Percentiles rank a stretch among this genome's conserved stretches.
These are phyloP conservation scores for Porites rus DNA, from an alignment of 92 coral and sea anemone species.

Conservation along the genomic window DNA sequence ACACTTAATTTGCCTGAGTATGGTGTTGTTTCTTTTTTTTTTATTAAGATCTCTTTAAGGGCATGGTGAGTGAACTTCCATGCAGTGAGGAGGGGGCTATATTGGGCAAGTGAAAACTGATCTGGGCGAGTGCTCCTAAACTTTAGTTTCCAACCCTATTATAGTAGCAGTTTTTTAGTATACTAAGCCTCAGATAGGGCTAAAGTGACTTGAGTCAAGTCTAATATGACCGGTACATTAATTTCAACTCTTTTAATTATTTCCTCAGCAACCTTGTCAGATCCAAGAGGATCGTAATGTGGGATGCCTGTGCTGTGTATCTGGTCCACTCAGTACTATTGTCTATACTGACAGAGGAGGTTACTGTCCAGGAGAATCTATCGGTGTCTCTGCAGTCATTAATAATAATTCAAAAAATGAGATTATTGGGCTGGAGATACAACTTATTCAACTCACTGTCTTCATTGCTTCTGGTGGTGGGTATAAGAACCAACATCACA, in stretches of 20 bases:
- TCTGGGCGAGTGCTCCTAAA: too few relatives aligned
- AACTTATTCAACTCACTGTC: slow-evolving; percentile 58
- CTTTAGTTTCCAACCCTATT: too few relatives aligned
- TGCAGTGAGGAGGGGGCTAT: too few relatives aligned
- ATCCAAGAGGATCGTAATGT: slow-evolving; percentile 54
- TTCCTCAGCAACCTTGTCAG: slow-evolving; percentile 69
- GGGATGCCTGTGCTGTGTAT: slow-evolving; percentile 71
- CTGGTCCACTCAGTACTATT: slow-evolving; percentile 76
- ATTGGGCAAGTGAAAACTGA: too few relatives aligned
- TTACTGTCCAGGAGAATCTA: slow-evolving; percentile 92
- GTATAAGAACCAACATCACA: not conserved
- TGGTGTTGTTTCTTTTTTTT: too few relatives aligned
- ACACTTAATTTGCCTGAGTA: too few relatives aligned
- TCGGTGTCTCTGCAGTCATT: slow-evolving; percentile 81
- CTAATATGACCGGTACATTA: not conserved
- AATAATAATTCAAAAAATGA: slow-evolving; percentile 74
- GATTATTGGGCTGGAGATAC: slow-evolving; percentile 72
- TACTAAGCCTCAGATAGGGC: too few relatives aligned
- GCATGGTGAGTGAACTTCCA: too few relatives aligned
- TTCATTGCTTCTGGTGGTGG: slow-evolving; percentile 38
- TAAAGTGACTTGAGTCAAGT: not conserved
- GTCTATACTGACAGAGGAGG: slow-evolving; percentile 89
- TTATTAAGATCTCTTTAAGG: too few relatives aligned
- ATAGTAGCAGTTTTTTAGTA: too few relatives aligned
- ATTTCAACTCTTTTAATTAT: not conserved